Evolutionary conservation across 2,888 invertebrate species (phyloP).

Genomic region (Orthonevra nobilis): DNA sequence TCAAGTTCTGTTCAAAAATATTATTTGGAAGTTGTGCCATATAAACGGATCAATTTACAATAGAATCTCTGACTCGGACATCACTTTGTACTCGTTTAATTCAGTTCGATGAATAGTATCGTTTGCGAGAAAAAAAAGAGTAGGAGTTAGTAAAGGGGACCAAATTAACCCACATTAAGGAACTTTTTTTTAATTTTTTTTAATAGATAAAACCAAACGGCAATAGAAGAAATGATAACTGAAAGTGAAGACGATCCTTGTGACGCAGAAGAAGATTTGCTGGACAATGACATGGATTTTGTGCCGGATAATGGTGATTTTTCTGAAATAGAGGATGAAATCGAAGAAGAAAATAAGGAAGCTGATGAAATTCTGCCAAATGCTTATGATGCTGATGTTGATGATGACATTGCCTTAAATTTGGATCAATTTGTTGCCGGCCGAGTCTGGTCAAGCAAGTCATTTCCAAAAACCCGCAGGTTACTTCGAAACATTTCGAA

Average conservation of each 20-base stretch:
- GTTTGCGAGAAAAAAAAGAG: too few relatives aligned
- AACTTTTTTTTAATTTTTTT: too few relatives aligned
- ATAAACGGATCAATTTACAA: too few relatives aligned
- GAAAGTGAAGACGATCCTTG: not conserved
- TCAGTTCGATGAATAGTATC: too few relatives aligned
- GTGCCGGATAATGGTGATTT: not conserved
- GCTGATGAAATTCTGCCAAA: constrained; percentile 3
- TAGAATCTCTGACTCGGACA: too few relatives aligned
- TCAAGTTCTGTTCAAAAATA: too few relatives aligned
- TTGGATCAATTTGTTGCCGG: not conserved
- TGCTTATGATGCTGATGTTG: not conserved
- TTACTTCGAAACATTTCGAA: not conserved
- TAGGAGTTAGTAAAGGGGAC: too few relatives aligned
- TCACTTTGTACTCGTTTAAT: too few relatives aligned
- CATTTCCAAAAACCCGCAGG: constrained; percentile 3
- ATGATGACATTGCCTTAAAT: constrained; percentile 4
- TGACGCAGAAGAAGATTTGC: constrained; percentile 12
- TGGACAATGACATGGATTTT: constrained; percentile 5
- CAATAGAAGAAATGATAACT: constrained; percentile 4
- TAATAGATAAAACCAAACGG: not conserved
- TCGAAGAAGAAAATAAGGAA: constrained; percentile 2
- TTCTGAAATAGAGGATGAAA: not conserved
- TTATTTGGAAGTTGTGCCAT: too few relatives aligned
- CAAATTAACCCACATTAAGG: too few relatives aligned
- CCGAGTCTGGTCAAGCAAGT: constrained; percentile 11